Base-by-base conservation (phyloP, 2,797 vertebrate genomes). In the Spinus olivaceus region DNA sequence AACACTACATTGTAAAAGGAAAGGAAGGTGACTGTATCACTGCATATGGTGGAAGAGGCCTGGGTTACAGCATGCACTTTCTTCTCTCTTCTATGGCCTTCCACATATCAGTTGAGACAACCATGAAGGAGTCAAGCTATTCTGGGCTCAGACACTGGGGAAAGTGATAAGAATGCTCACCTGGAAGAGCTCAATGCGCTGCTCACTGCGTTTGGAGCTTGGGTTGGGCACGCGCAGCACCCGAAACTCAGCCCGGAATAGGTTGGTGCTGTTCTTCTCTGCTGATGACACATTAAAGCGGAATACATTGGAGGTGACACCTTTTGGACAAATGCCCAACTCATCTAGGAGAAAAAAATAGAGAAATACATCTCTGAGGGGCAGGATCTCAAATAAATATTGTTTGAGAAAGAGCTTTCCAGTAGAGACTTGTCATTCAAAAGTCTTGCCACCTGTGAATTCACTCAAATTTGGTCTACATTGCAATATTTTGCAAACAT, bases 101-200 rank as follows among this genome's bases (percentile, higher is more conserved):
- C 61, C 57, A 53, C 11, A 1, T 57, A 39, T 7, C n/a, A 80
- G 1, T 4, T 79, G 65, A 74, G 46, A 65, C 44, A 91, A n/a
- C 15, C 9, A 16, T 51, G 81, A 85, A 44, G 44, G 13, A 94
- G 33, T 53, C 20, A 66, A 53, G 46, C 67, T 65, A 5, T 35
- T 73, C 12, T 41, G 32, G 49, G 51, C 63, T 83, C 22, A 71
- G 72, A 60, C 56, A 69, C 13, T 18, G 39, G 30, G 47, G 28
- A 69, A 71, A 42, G 21, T 14, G 32, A 24, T 59, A 95, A 70
- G 22, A 73, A 24, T 32, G 97, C 97, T 94, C 97, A 99, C 99
- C 98, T 99, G 99, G 97, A 99, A 99, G 95, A 99, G 99, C 96
- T 99, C 99, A 56, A 99, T 98, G 90, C 99, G 98, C 97, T 99